Percentiles rank a stretch among this genome's conserved stretches.
Conservation (phyloP, 1,140 invertebrate species). For the Drosophila rufa region DNA sequence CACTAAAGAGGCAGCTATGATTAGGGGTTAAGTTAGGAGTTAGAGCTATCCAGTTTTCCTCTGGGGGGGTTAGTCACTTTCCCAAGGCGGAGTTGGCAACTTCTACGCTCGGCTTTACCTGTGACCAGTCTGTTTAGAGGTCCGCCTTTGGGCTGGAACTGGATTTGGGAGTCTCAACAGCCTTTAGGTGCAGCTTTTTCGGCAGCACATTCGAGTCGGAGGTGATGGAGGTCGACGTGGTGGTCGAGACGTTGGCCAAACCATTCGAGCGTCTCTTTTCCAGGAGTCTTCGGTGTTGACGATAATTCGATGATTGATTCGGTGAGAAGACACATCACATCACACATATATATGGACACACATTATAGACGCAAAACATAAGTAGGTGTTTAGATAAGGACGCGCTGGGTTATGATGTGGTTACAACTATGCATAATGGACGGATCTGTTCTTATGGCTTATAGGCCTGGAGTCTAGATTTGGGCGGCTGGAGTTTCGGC, state of each 20-base stretch:
- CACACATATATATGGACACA: slow-evolving; percentile 45
- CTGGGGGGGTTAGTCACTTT: slow-evolving; percentile 11
- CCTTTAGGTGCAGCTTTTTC: slow-evolving; percentile 63
- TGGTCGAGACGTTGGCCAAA: slow-evolving; percentile 59
- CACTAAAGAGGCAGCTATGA: neutral
- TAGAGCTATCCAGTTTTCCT: slow-evolving; percentile 7
- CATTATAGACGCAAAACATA: slow-evolving; percentile 46
- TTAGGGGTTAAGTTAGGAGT: slow-evolving; percentile 2
- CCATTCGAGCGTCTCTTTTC: slow-evolving; percentile 67
- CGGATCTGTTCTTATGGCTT: slow-evolving; percentile 21
- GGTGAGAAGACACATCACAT: slow-evolving; percentile 19
- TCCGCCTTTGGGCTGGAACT: neutral
- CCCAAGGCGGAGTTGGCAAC: neutral
- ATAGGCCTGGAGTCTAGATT: neutral
- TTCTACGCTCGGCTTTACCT: slow-evolving; percentile 27
- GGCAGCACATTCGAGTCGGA: slow-evolving; percentile 58
- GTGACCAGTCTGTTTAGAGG: slow-evolving; percentile 28
- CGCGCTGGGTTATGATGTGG: slow-evolving; percentile 16
- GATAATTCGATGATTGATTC: slow-evolving; percentile 19
- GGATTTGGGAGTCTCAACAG: neutral
- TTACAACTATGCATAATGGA: slow-evolving; percentile 30
- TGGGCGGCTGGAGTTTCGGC: slow-evolving; percentile 34
- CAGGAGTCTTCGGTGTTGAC: slow-evolving; percentile 58
- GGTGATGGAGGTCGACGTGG: slow-evolving; percentile 66
- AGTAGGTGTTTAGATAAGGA: slow-evolving; percentile 22